These are phyloP conservation scores for Encarsia formosa DNA, from an alignment of 2,888 invertebrate genomes.

Conservation along the genomic window DNA sequence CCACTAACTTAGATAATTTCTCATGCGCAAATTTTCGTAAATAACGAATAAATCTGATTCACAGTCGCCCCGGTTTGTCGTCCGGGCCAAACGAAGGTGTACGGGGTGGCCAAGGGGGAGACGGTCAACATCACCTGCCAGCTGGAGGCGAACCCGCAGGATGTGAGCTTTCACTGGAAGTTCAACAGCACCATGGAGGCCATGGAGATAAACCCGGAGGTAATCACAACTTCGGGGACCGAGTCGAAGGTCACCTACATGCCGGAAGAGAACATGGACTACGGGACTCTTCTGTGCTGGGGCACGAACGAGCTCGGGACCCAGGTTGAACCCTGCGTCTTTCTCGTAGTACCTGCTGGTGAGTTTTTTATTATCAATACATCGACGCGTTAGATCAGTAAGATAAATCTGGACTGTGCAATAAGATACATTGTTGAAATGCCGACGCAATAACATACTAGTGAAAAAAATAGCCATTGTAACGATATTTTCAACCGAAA, in stretches of 20 bases:
- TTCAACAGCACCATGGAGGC: slow-evolving; percentile 72
- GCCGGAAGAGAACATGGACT: slow-evolving; percentile 70
- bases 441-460: no score
- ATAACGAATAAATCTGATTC: not conserved
- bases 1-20: no score
- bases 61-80: slow-evolving; percentile 71
- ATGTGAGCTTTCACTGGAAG: slow-evolving; percentile 68
- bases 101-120: slow-evolving; percentile 71
- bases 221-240: slow-evolving; percentile 60
- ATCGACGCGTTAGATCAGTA: not conserved
- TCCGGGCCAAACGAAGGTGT: slow-evolving; percentile 63
- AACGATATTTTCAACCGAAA: no score
- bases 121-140: slow-evolving; percentile 66
- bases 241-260: slow-evolving; percentile 66
- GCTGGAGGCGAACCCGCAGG: slow-evolving; percentile 72
- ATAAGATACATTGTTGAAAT: no score
- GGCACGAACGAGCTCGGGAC: slow-evolving; percentile 69
- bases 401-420: no score
- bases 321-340: slow-evolving; percentile 70
- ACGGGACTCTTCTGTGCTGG: slow-evolving; percentile 72
- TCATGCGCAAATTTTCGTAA: no score
- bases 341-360: slow-evolving; percentile 71
- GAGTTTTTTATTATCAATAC: slow-evolving; percentile 23
- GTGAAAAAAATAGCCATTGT: no score
- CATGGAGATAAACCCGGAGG: slow-evolving; percentile 63